A percentile compares a stretch with the other conserved stretches of the same genome.
These are phyloP conservation scores for Rhaphigaster nebulosa DNA, from an alignment of 2,888 invertebrate genomes.

Conservation along the genomic window DNA sequence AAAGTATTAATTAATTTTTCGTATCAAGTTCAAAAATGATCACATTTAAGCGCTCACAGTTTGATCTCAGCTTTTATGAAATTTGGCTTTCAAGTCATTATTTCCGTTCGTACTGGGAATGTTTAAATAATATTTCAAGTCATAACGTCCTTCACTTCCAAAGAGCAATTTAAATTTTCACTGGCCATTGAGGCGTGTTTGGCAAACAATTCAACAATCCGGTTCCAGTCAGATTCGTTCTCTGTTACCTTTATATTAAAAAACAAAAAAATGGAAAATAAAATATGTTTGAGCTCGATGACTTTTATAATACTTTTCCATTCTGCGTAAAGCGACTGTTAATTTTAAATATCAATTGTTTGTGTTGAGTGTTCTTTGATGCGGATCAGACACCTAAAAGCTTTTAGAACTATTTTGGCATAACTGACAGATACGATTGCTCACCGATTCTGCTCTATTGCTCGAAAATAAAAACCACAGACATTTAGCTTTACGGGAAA, in stretches of 20 bases:
- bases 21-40: too few species aligned
- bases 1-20: neutral
- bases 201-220: neutral
- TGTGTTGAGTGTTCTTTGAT: constrained; percentile 13
- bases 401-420: constrained; percentile 19
- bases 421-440: neutral
- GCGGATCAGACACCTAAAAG: constrained; percentile 22
- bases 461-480: neutral
- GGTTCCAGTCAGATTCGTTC: neutral
- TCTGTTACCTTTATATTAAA: neutral
- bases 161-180: constrained; percentile 36
- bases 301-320: constrained; percentile 46
- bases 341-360: constrained; percentile 46
- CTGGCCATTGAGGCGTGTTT: constrained; percentile 19
- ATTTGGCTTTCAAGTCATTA: neutral
- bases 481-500: neutral
- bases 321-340: constrained; percentile 19
- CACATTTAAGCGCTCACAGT: too few species aligned
- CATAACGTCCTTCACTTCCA: neutral
- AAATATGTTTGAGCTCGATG: constrained; percentile 8
- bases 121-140: neutral
- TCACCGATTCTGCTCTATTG: neutral
- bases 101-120: neutral
- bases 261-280: neutral
- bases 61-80: too few species aligned